Evolutionary conservation across 2,113 vertebrate genomes (phyloP).

Genomic region (Drymodes brunneopygia): DNA sequence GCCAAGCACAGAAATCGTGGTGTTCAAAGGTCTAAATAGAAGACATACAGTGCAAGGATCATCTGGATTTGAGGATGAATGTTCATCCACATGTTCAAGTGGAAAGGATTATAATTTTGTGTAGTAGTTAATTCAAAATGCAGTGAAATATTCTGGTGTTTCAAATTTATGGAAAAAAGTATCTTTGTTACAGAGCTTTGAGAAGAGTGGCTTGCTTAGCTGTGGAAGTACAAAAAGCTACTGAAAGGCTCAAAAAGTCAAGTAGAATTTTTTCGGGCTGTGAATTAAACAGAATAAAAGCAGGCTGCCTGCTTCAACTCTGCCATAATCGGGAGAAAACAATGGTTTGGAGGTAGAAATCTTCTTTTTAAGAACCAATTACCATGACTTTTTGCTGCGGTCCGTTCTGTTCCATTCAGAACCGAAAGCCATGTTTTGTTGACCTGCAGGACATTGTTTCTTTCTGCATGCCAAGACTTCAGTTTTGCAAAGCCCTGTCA

Average conservation of each 20-base stretch:
- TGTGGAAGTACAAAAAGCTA: neutral
- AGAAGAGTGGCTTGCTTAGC: neutral
- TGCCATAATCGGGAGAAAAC: neutral
- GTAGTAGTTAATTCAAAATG: neutral
- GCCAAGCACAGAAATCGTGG: neutral
- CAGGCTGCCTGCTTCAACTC: neutral
- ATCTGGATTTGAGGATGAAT: neutral
- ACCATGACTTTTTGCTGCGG: neutral
- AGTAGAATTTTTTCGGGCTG: neutral
- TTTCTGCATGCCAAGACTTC: neutral
- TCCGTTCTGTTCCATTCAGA: neutral
- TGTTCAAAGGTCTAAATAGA: neutral
- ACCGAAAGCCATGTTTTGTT: neutral
- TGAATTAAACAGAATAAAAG: neutral
- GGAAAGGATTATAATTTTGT: neutral
- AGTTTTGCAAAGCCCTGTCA: neutral
- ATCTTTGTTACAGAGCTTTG: neutral
- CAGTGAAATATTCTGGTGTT: neutral
- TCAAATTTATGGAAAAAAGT: neutral
- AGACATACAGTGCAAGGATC: neutral
- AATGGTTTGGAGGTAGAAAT: neutral
- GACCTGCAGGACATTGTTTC: neutral
- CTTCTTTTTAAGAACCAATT: neutral
- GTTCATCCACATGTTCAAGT: neutral
- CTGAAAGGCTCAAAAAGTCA: neutral